phyloP scores from a whole-genome alignment of 1,140 invertebrate genomes.

The Acromyrmex echinatior region DNA sequence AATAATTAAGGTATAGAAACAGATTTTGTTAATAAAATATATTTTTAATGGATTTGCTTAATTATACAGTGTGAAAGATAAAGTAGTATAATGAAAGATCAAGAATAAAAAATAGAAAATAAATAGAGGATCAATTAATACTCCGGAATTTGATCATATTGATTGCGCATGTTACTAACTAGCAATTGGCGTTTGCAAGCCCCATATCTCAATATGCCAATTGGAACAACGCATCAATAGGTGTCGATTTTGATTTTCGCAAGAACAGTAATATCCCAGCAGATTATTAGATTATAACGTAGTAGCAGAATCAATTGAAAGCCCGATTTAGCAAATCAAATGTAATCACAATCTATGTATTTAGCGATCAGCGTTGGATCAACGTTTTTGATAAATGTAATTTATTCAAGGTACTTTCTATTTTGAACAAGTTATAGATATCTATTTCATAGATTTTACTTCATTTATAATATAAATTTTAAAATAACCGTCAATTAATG shows the following conservation, averaged over 20 bases:
- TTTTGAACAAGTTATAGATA: background rate
- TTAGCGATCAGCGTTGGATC: background rate
- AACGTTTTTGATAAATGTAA: background rate
- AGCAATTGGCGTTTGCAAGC: constrained; percentile 57
- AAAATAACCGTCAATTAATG: background rate
- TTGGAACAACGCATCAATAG: constrained; percentile 25
- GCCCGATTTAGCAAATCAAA: constrained; percentile 43
- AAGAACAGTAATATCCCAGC: constrained; percentile 20
- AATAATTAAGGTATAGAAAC: background rate
- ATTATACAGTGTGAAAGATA: background rate
- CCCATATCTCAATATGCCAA: constrained; percentile 18
- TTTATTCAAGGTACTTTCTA: background rate
- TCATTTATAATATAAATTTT: constrained; percentile 34
- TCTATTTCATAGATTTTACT: background rate
- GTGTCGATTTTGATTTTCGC: constrained; percentile 65
- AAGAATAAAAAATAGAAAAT: background rate
- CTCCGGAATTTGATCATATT: constrained; percentile 10
- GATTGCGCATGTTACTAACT: constrained; percentile 50
- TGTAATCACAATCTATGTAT: constrained; percentile 12
- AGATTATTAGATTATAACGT: constrained; percentile 41
- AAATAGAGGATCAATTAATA: background rate
- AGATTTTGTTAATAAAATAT: background rate
- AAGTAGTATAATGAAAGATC: background rate
- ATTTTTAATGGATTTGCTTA: background rate
- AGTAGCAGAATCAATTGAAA: constrained; percentile 36